Conservation (phyloP, 1,140 invertebrate genomes). For the Pseudomyrmex dendroicus region DNA sequence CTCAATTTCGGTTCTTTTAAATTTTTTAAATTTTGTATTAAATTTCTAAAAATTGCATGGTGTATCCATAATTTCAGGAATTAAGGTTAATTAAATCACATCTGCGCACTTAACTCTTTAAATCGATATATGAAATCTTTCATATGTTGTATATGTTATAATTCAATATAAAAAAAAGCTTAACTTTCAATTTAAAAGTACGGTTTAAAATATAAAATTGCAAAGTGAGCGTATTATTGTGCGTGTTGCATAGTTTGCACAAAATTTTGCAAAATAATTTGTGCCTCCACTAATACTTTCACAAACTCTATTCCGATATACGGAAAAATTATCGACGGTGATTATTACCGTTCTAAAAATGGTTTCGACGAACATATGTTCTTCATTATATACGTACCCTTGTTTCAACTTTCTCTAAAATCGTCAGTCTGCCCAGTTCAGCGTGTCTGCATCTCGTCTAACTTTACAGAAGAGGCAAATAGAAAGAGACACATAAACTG, state of each 20-base stretch:
- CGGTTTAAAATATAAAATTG: conserved; percentile 8
- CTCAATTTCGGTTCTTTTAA: not conserved
- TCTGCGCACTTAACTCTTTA: not conserved
- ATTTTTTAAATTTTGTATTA: not conserved
- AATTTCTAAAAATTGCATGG: too few species aligned
- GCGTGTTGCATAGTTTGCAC: not conserved
- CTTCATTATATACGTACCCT: conserved; percentile 30
- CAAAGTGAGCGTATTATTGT: not conserved
- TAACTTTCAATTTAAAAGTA: too few species aligned
- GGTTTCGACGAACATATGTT: conserved; percentile 10
- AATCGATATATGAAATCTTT: not conserved
- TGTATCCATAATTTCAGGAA: not conserved
- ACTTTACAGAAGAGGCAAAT: conserved; percentile 18
- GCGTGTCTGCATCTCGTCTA: conserved; percentile 43
- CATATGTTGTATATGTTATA: too few species aligned
- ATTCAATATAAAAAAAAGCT: too few species aligned
- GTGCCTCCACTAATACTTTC: not conserved
- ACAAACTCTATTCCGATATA: not conserved
- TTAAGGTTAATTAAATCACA: conserved; percentile 14
- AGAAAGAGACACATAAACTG: not conserved
- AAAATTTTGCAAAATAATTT: not conserved
- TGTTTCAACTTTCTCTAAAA: conserved; percentile 48
- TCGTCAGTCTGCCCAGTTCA: conserved; percentile 26
- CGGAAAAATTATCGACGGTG: not conserved
- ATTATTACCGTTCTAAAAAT: conserved; percentile 33